Evolutionary conservation across 2,113 vertebrate species (phyloP), one percentile per base, ranked within the genome.

Genomic region (Panthera tigris): DNA sequence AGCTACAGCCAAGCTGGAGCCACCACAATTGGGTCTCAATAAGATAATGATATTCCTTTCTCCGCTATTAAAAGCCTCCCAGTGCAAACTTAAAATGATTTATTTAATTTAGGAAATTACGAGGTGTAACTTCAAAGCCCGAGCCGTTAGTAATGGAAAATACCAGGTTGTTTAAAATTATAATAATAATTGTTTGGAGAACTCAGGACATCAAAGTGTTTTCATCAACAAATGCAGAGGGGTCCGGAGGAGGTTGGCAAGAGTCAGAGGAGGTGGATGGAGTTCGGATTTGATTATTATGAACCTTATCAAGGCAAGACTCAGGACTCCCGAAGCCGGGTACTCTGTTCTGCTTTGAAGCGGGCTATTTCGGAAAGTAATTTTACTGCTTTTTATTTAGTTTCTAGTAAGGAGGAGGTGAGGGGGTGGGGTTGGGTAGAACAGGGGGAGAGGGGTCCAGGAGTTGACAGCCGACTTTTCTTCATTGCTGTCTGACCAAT

Each of bases 41-140:
- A 99, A 99, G 99, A 99, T 99, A 99, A 99, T 99, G 99, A 99
- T 99, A 99, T 99, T 99, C 99, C 98, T 99, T 99, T 99, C 98
- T 99, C 98, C 99, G 98, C 99, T 99, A 99, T 99, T 99, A 99
- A 99, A 99, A 99, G 99, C 98, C 99, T 99, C 99, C 99, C 99
- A 99, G 99, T 99, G 99, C 99, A 99, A 99, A 99, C 98, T 99
- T 99, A 99, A 99, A 99, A 99, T 99, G 99, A 99, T 99, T 99
- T 99, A 99, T 99, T 99, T 99, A 99, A 99, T 99, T 99, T 99
- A 99, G 99, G 99, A 99, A 99, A 99, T 99, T 99, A 99, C 99
- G 99, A 99, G 99, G 99, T 99, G 99, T 99, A 99, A 99, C 99
- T 99, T 99, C 99, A 99, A 99, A 99, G 99, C 98, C 95, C 93